These are phyloP conservation scores for Nemoura dubitans DNA, from an alignment of 2,888 invertebrate species.

Conservation along the genomic window DNA sequence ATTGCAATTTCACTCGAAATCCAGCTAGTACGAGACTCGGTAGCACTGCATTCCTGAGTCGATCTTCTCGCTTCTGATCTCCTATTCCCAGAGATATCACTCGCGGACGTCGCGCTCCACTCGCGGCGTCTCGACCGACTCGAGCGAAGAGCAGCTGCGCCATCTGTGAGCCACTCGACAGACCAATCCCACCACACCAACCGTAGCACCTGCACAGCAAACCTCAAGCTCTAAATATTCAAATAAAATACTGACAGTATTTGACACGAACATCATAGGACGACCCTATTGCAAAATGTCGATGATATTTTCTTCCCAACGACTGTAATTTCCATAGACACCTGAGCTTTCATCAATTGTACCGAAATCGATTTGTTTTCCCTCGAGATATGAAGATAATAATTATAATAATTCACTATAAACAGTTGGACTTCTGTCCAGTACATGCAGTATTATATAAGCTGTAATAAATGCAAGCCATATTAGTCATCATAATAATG, in stretches of 20 bases:
- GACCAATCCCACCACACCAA: not conserved
- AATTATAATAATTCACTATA: conserved; percentile 47
- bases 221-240: no score
- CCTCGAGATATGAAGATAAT: conserved; percentile 27
- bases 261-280: not conserved
- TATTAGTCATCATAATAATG: conserved; percentile 50
- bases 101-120: conserved; percentile 2
- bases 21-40: not conserved
- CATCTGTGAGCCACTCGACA: conserved; percentile 20
- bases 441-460: conserved; percentile 45
- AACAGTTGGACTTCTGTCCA: conserved; percentile 44
- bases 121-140: not conserved
- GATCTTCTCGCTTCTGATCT: conserved; percentile 22
- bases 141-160: not conserved
- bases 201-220: not conserved
- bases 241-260: no score
- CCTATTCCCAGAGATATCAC: conserved; percentile 28
- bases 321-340: not conserved
- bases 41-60: not conserved
- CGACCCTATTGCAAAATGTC: not conserved
- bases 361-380: conserved; percentile 12
- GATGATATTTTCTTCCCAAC: conserved; percentile 3
- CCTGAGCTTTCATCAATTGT: conserved; percentile 29
- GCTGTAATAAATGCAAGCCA: conserved; percentile 49
- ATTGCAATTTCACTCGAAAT: not conserved